phyloP scores from a whole-genome alignment of 1,140 invertebrate species.

The Popillia japonica region DNA sequence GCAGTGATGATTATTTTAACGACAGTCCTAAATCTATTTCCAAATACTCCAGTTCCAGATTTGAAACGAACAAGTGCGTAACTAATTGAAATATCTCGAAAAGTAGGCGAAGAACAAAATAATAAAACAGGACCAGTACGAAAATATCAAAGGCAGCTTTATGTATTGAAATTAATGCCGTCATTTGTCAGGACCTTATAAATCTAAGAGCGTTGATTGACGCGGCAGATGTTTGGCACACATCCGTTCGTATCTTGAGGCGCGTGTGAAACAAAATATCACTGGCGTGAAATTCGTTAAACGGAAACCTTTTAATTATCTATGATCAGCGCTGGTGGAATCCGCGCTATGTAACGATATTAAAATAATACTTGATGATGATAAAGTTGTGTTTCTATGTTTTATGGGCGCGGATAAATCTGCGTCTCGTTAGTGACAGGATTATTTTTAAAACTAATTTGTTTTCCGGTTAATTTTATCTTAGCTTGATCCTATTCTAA shows the following conservation, averaged over 20 bases:
- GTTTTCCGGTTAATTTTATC: background rate
- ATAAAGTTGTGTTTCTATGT: background rate
- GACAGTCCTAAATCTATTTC: too few species aligned
- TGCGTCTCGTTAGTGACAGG: background rate
- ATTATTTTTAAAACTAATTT: background rate
- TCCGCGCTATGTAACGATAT: too few species aligned
- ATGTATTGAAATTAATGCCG: slow-evolving; percentile 1
- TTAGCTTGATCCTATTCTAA: too few species aligned
- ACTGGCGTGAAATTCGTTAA: background rate
- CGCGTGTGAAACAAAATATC: too few species aligned
- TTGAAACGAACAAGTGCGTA: slow-evolving; percentile 9
- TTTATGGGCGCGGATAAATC: background rate
- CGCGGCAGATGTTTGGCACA: slow-evolving; percentile 22
- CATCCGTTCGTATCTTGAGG: too few species aligned
- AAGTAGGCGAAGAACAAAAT: background rate
- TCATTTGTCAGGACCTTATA: slow-evolving; percentile 18
- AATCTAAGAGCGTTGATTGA: background rate
- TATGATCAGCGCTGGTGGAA: background rate
- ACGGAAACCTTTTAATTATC: slow-evolving; percentile 14
- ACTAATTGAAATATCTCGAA: slow-evolving; percentile 26
- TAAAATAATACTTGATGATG: slow-evolving; percentile 5
- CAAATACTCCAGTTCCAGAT: too few species aligned
- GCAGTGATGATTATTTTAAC: too few species aligned
- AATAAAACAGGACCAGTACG: background rate
- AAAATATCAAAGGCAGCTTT: background rate